Percentiles rank a stretch among this genome's conserved stretches.
These are phyloP conservation scores for Harpalus rubripes DNA, from an alignment of 2,888 invertebrate species.

Conservation along the genomic window DNA sequence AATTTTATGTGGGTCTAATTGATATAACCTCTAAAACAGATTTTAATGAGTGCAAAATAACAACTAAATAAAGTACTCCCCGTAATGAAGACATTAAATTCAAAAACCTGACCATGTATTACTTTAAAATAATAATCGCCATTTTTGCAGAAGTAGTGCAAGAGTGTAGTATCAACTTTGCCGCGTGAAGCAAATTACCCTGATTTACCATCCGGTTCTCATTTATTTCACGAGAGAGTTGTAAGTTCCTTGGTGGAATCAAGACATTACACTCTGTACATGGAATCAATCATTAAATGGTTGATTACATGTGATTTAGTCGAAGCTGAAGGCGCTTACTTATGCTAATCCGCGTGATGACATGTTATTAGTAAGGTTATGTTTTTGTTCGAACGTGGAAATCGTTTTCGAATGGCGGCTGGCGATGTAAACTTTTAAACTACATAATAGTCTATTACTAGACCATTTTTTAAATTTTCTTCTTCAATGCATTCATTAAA, in stretches of 20 bases:
- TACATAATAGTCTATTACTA: neutral
- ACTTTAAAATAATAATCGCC: neutral
- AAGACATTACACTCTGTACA: slow-evolving; percentile 42
- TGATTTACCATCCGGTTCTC: slow-evolving; percentile 34
- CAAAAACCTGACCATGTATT: neutral
- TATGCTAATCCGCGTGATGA: slow-evolving; percentile 56
- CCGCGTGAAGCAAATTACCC: neutral
- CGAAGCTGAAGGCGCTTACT: slow-evolving; percentile 28
- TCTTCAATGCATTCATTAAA: neutral
- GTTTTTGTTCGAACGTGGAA: slow-evolving; percentile 55
- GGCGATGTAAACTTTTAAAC: neutral
- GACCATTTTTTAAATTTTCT: neutral
- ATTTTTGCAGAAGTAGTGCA: neutral
- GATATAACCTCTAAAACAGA: neutral
- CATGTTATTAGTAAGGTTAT: slow-evolving; percentile 51
- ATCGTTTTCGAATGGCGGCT: slow-evolving; percentile 50
- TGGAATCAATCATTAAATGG: slow-evolving; percentile 58
- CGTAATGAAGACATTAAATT: neutral
- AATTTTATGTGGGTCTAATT: neutral
- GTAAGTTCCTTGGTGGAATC: slow-evolving; percentile 16
- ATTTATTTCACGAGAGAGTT: slow-evolving; percentile 29
- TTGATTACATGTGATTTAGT: slow-evolving; percentile 59
- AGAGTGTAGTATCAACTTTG: neutral
- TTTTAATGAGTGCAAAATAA: neutral
- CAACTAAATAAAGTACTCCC: neutral